Evolutionary conservation across 2,797 vertebrate species (phyloP), one percentile per base, ranked within the genome.

Genomic region (Ceyx erithaca): DNA sequence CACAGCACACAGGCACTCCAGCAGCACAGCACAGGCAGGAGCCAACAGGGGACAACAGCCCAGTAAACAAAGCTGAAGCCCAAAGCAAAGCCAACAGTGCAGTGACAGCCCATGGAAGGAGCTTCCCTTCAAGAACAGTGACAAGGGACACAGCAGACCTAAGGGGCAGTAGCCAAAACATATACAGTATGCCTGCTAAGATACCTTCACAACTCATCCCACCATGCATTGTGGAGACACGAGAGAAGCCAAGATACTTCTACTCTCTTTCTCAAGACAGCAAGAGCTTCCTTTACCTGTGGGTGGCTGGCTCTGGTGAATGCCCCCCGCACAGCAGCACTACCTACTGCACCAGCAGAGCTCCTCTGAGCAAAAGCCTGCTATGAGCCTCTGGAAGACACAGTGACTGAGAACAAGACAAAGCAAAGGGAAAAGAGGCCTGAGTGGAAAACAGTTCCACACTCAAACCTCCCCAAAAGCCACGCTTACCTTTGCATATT

Each of bases 401-500:
- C n/a, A 52, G 88, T 51, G 19, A 69, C 0, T 20, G 69, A 41
- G 26, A 83, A 70, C 3, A 22, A 58, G n/a, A 67, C 25, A 86
- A 80, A 79, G 25, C 68, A 82, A 82, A 70, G 31, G 62, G 64
- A 66, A 66, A 40, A 89, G 67, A 72, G 43, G 55, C 72, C 54
- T 19, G 41, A 52, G n/a, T 26, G 69, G 76, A 62, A 86, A 89
- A 81, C 1, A 0, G 83, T 67, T 80, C 51, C 80, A 85, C 72
- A 22, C 25, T 72, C 48, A 78, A 49, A 83, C 43, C 51, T 91
- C 52, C 71, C 66, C 75, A 51, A 68, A 69, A 41, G 61, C 46
- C 67, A 68, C 66, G 62, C 97, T 98, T 98, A 99, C 99, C 97
- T 99, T 99, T 89, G 99, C 99, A 46, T 99, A 99, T 95, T 98